Evolutionary conservation across 2,113 vertebrate species (phyloP).

Genomic region (Nycticryphes semicollaris): DNA sequence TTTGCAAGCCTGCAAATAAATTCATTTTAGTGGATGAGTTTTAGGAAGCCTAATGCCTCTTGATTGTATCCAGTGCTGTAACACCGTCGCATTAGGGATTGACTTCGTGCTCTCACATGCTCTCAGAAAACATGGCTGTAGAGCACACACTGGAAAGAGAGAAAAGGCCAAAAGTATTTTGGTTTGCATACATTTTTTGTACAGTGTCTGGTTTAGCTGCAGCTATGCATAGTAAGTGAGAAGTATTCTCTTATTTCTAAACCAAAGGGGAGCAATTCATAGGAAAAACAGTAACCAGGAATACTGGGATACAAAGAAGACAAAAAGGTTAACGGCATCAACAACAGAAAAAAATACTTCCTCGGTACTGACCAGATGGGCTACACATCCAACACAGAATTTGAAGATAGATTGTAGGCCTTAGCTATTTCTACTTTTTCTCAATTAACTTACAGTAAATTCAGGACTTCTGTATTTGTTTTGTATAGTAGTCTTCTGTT

Average conservation of each 20-base stretch:
- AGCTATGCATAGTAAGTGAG: background rate
- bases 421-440: background rate
- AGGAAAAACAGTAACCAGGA: background rate
- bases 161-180: background rate
- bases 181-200: background rate
- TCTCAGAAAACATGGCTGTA: background rate
- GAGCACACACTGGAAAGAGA: background rate
- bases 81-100: rapidly evolving
- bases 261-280: background rate
- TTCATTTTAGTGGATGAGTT: background rate
- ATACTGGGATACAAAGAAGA: background rate
- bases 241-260: background rate
- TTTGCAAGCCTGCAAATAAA: background rate
- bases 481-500: background rate
- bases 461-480: background rate
- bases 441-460: background rate
- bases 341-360: background rate
- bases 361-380: background rate
- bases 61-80: background rate
- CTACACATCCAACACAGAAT: background rate
- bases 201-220: background rate
- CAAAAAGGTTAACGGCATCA: background rate
- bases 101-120: background rate
- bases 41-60: background rate
- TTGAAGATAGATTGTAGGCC: background rate